A percentile compares a stretch with the other conserved stretches of the same genome.
Conservation (phyloP, 2,888 invertebrate genomes). For the Cosmia trapezina region DNA sequence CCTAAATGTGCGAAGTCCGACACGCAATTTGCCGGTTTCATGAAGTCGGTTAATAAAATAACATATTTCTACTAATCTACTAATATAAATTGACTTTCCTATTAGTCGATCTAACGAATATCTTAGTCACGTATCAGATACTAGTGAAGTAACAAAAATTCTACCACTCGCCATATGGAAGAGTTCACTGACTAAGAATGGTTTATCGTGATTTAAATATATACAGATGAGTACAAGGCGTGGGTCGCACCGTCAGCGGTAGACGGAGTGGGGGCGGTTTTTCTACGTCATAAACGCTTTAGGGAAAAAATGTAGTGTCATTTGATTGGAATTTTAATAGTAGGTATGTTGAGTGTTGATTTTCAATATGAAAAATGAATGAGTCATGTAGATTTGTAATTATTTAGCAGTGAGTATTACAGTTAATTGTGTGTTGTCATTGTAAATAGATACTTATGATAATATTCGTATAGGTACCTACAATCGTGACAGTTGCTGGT, state of each 20-base stretch:
- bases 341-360: conserved; percentile 16
- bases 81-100: neutral
- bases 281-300: conserved; percentile 25
- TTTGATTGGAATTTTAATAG: conserved; percentile 34
- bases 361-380: neutral
- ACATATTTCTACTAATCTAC: neutral
- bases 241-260: conserved; percentile 40
- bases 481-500: too few species aligned
- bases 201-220: conserved; percentile 48
- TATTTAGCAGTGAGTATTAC: conserved; percentile 2
- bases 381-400: conserved; percentile 13
- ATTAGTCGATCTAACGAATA: neutral
- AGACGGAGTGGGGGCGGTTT: conserved; percentile 42
- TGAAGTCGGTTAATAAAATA: too few species aligned
- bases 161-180: conserved; percentile 27
- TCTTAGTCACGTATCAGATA: conserved; percentile 8
- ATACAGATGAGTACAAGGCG: conserved; percentile 37
- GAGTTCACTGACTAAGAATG: conserved; percentile 50
- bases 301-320: conserved; percentile 13
- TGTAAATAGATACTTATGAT: neutral
- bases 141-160: conserved; percentile 10
- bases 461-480: too few species aligned
- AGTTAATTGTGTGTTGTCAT: neutral
- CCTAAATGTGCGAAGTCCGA: too few species aligned
- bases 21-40: too few species aligned